Base-by-base conservation (phyloP, 2,113 vertebrate genomes). In the Pomatostomus ruficeps region DNA sequence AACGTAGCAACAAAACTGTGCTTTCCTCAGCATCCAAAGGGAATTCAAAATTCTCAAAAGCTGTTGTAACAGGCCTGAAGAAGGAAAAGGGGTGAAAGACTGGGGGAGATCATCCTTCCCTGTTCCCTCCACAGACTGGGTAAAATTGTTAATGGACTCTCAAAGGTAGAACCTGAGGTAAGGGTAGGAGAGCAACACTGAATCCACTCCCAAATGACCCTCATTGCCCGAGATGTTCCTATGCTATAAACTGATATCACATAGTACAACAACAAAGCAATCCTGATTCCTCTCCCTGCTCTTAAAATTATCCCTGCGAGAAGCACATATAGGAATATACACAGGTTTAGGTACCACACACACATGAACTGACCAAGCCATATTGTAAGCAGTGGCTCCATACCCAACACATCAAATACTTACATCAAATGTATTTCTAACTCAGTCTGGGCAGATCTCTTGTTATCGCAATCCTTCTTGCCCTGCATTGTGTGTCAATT, bases 401-500 rank as follows among this genome's bases (percentile, higher is more conserved):
- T 35, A 23, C 10, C 2, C 1, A 49, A 33, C 7, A 11, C 10
- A 65, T 22, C 26, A 42, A 80, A 43, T 36, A 7, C 26, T 66
- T 24, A 28, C 36, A 43, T 16, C 7, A 51, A 58, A 33, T 58
- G 43, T 51, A 28, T n/a, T 73, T 65, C 28, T 23, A 36, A 49
- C 19, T 8, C 17, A 22, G 0, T 79, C 31, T 42, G 42, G 13
- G 12, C 21, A 72, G 35, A 57, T 24, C 22, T 49, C 4, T 33
- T 79, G 12, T 36, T 36, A 36, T 26, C 14, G 36, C 35, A 36
- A 49, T 7, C 15, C 22, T 19, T 65, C 22, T 22, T 49, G 22
- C 26, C 26, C 0, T 0, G 6, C 35, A 33, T 1, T 33, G 19
- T 15, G 26, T 3, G 2, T 2, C 33, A 33, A 0, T 36, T 80